These are phyloP conservation scores for Drosophila nebulosa DNA, from an alignment of 1,140 invertebrate genomes.

Conservation along the genomic window DNA sequence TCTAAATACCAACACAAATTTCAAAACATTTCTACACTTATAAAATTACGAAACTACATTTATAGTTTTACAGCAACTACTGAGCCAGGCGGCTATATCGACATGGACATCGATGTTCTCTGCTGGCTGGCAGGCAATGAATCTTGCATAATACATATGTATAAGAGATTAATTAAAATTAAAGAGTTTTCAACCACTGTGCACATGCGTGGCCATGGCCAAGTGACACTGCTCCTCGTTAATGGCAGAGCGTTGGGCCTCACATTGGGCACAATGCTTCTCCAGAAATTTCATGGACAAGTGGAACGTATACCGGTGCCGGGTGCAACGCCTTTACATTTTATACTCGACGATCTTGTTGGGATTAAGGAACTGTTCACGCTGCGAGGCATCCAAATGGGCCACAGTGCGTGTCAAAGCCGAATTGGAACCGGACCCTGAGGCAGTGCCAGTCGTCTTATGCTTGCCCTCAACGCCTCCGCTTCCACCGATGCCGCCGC, in stretches of 20 bases:
- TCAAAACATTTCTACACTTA: conserved; percentile 27
- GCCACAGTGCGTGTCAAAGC: conserved; percentile 72
- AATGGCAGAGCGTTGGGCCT: conserved; percentile 53
- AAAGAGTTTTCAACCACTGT: conserved; percentile 70
- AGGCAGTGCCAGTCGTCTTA: conserved; percentile 31
- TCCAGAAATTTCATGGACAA: conserved; percentile 81
- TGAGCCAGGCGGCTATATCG: conserved; percentile 48
- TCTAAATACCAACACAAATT: neutral
- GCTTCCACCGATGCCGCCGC: conserved; percentile 33
- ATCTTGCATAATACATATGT: conserved; percentile 4
- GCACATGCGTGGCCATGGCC: conserved; percentile 35
- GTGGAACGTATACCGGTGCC: conserved; percentile 81
- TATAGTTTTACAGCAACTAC: conserved; percentile 55
- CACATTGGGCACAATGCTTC: conserved; percentile 78
- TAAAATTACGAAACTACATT: conserved; percentile 75
- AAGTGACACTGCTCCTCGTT: conserved; percentile 62
- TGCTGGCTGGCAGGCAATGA: conserved; percentile 41
- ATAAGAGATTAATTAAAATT: conserved; percentile 14
- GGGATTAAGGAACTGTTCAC: conserved; percentile 80
- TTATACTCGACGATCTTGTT: conserved; percentile 81
- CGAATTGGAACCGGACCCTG: conserved; percentile 43
- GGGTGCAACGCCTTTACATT: conserved; percentile 81
- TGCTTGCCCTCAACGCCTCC: conserved; percentile 25
- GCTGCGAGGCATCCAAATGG: conserved; percentile 73
- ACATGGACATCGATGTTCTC: conserved; percentile 31